Conservation (phyloP, 2,113 vertebrate species). For the Eurypyga helias region DNA sequence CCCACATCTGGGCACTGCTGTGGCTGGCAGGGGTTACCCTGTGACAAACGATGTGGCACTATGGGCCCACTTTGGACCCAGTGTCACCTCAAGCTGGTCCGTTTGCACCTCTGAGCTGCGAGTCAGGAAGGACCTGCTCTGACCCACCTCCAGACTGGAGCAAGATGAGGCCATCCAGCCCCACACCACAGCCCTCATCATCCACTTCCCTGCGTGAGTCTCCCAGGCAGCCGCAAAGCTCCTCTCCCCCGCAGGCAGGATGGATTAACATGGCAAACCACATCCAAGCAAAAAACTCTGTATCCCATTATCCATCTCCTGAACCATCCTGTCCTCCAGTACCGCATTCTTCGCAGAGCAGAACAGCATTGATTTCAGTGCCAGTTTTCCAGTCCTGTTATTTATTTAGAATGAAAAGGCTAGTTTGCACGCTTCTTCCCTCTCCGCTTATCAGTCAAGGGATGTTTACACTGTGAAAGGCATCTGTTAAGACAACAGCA, state of each 20-base stretch:
- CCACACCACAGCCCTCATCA: background rate
- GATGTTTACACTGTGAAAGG: conserved; percentile 42
- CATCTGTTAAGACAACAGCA: conserved; percentile 53
- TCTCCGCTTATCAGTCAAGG: conserved; percentile 60
- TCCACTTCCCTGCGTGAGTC: background rate
- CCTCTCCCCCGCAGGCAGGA: background rate
- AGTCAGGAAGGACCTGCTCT: background rate
- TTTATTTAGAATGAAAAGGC: conserved; percentile 34
- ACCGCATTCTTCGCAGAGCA: background rate
- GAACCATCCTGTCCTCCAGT: background rate
- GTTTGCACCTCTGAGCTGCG: background rate
- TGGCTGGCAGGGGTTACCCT: background rate
- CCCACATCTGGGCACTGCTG: background rate
- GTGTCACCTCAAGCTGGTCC: background rate
- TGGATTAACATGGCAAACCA: background rate
- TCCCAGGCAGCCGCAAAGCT: background rate
- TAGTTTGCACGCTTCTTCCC: background rate
- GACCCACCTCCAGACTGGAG: background rate
- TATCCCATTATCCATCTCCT: background rate
- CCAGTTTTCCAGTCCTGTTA: background rate
- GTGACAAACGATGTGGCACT: background rate
- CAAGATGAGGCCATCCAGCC: background rate
- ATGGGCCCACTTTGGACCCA: accelerated
- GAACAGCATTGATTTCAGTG: conserved; percentile 25
- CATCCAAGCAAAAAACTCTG: background rate